Evolutionary conservation across 2,113 vertebrate genomes (phyloP), one percentile per base, ranked within the genome.

Genomic region (Alouatta palliata): DNA sequence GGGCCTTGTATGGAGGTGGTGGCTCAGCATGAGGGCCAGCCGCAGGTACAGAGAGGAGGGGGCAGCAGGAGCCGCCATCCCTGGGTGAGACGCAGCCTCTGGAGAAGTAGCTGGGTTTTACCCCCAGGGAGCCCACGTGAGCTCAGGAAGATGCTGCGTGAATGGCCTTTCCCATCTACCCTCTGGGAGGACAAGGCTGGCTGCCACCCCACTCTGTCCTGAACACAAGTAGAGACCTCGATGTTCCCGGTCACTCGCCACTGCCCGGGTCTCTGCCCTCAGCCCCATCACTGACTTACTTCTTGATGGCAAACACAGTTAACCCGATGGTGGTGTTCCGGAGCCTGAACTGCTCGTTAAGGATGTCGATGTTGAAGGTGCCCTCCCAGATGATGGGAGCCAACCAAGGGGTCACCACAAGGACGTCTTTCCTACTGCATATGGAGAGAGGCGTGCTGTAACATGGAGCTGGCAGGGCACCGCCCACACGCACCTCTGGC

Each of bases 381-480:
- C 88, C 91, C 32, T 96, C 83, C 95, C 97, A 96, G 30, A 97
- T 2, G 23, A 94, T 87, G 23, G 97, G 96, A 1, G 95, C 96
- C 32, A 94, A 45, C 96, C 93, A 96, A 1, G 93, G 95, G 1
- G 95, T 92, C 56, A 95, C 27, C 40, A 80, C 64, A 0, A 81
- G 79, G 21, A 96, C 80, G 7, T 97, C 84, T 0, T 10, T 66
- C 56, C 87, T 66, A 1, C 94, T 94, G 70, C 43, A 58, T 1
- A 30, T 4, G 4, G 21, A 58, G 52, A 87, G 20, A 21, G 61
- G 32, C 11, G 3, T 8, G 35, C 27, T 1, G 27, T 20, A 27
- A 2, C 0, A 8, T 12, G 49, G 70, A 23, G 25, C 49, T 23
- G 73, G n/a, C 75, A 47, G 40, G 35, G 47, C 23, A 27, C 23